Percentiles rank a stretch among this genome's conserved stretches.
phyloP scores from a whole-genome alignment of 2,113 vertebrate genomes.

The Steatornis caripensis region DNA sequence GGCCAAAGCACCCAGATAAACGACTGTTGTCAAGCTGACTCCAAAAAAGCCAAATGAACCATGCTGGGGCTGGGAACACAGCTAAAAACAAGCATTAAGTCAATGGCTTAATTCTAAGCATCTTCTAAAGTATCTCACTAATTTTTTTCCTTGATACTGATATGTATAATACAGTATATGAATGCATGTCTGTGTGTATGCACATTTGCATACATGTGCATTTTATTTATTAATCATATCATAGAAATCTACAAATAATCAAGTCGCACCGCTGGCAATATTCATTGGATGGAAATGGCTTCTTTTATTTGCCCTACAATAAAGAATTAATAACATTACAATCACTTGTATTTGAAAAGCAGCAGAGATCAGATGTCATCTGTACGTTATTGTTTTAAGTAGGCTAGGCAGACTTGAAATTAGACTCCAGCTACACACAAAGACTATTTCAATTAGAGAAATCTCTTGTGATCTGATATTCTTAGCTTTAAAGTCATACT shows the following conservation, averaged over 20 bases:
- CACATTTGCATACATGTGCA: background rate
- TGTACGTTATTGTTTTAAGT: background rate
- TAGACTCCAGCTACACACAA: background rate
- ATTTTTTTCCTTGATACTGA: background rate
- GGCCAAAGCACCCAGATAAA: background rate
- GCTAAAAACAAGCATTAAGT: background rate
- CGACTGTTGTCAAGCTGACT: background rate
- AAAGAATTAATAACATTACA: background rate
- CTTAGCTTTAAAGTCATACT: background rate
- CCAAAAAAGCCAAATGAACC: background rate
- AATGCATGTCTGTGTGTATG: no score
- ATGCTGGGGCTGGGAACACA: background rate
- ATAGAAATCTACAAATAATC: background rate
- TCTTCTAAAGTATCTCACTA: background rate
- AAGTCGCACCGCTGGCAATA: background rate
- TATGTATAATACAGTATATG: no score
- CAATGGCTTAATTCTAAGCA: background rate
- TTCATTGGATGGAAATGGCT: background rate
- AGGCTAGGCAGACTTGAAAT: background rate
- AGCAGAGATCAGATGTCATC: background rate
- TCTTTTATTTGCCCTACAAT: background rate
- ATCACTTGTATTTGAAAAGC: background rate
- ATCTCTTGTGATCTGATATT: conserved; percentile 25
- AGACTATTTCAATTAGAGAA: conserved; percentile 34
- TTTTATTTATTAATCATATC: background rate